Evolutionary conservation across 2,797 vertebrate genomes (phyloP).

Genomic region (Smutsia temminckii): DNA sequence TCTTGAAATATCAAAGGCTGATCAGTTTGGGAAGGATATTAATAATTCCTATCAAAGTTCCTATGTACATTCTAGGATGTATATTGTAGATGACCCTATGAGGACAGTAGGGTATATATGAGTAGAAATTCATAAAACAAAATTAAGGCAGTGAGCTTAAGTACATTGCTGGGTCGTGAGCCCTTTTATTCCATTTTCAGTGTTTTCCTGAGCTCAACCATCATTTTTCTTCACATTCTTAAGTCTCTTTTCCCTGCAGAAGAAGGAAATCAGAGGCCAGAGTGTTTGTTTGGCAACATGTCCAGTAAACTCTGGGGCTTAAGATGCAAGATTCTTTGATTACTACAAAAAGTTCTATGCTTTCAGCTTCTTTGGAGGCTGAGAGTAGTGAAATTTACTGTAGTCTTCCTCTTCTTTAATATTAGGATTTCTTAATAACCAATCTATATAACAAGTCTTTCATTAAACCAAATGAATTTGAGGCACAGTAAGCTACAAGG

Average conservation of each 20-base stretch:
- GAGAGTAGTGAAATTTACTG: neutral
- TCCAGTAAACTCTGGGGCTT: neutral
- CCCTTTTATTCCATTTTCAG: neutral
- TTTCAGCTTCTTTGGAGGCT: slow-evolving; percentile 26
- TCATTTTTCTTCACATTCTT: neutral
- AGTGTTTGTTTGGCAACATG: slow-evolving; percentile 31
- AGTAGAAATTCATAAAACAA: neutral
- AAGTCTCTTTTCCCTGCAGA: neutral
- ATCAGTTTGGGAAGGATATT: neutral
- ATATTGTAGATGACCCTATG: slow-evolving; percentile 25
- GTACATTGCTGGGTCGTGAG: neutral
- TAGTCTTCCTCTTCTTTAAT: slow-evolving; percentile 12
- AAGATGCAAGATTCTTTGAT: neutral
- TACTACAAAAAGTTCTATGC: slow-evolving; percentile 10
- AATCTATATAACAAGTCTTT: slow-evolving; percentile 26
- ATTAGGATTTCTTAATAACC: slow-evolving; percentile 31
- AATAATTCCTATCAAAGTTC: neutral
- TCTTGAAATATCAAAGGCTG: neutral
- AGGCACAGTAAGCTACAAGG: neutral
- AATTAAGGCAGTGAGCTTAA: neutral
- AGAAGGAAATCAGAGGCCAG: slow-evolving; percentile 34
- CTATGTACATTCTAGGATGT: neutral
- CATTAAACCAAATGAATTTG: slow-evolving; percentile 52
- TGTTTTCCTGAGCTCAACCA: slow-evolving; percentile 9
- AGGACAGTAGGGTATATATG: neutral